These are phyloP conservation scores for Chlamydotis undulata DNA, from an alignment of 2,113 vertebrate species.

Conservation along the genomic window DNA sequence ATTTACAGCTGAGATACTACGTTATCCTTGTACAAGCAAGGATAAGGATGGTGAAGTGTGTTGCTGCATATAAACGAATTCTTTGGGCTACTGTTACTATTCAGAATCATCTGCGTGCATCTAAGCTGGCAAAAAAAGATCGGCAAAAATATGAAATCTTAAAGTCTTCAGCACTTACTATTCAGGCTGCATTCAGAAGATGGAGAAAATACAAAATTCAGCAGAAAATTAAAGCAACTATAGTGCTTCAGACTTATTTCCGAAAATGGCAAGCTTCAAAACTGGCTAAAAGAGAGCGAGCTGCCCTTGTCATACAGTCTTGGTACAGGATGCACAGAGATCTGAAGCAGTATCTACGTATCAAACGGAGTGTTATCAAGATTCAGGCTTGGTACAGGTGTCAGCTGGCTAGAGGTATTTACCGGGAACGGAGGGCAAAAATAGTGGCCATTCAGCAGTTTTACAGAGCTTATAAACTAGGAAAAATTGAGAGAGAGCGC, in stretches of 20 bases:
- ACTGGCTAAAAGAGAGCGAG: conserved; percentile 29
- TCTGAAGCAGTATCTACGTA: conserved; percentile 18
- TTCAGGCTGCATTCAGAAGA: conserved; percentile 81
- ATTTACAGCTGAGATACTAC: conserved; percentile 73
- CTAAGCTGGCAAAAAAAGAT: conserved; percentile 65
- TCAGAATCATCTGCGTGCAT: conserved; percentile 76
- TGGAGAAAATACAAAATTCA: conserved; percentile 74
- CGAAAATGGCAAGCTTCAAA: conserved; percentile 74
- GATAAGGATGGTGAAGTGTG: conserved; percentile 80
- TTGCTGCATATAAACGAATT: conserved; percentile 68
- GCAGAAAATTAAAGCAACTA: conserved; percentile 66
- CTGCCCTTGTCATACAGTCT: conserved; percentile 84
- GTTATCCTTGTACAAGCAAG: conserved; percentile 80
- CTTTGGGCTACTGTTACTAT: conserved; percentile 75
- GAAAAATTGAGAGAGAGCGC: conserved; percentile 1
- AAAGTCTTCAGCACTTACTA: conserved; percentile 65
- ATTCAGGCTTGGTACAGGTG: conserved; percentile 76
- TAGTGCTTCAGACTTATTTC: conserved; percentile 81
- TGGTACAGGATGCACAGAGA: conserved; percentile 81
- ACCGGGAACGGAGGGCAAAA: conserved; percentile 29
- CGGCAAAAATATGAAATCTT: conserved; percentile 67
- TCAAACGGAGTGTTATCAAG: conserved; percentile 45
- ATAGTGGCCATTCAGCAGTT: conserved; percentile 64
- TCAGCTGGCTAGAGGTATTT: conserved; percentile 34
- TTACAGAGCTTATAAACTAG: conserved; percentile 60